Evolutionary conservation across 2,888 invertebrate species (phyloP), one percentile per base, ranked within the genome.

Genomic region (Dichetophora obliterata): DNA sequence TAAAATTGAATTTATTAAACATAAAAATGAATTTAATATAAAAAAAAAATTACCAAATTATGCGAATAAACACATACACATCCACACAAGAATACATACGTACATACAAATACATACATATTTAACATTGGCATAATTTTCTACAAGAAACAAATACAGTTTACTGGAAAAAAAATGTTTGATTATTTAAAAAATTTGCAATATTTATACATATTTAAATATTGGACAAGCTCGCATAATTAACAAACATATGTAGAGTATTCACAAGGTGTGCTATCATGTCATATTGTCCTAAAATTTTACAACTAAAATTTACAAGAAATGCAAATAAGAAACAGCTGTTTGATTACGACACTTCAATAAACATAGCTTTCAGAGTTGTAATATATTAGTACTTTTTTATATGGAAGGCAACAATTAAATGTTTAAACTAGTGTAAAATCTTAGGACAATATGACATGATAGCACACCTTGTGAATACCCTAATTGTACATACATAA

Each of bases 1-100:
- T 86, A 87, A 86, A 87, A 88, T 87, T 87, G 85, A 87, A 88
- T 88, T 88, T 87, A 88, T 86, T 80, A 80, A 82, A 74, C 16
- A 19, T 70, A 71, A 34, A 31, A 31, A 66, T 22, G 11, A 68
- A 84, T 82, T 83, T 82, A 83, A 81, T 78, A 77, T 77, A 75
- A 76, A 77, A 77, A 63, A 72, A 68, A 80, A 81, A 82, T 68
- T 79, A 77, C 81, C 74, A 80, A 80, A 81, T 75, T 68, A 66
- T 72, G 79, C 74, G 77, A 71, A 76, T 80, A 59, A 80, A 81
- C 80, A 81, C 81, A 84, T 76, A 75, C 43, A 82, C 71, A 79
- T 75, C 68, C 34, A 65, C 61, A 48, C 37, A 34, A 69, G 6
- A 72, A 48, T 5, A 69, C 48, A 22, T 24, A 48, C 19, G 22